Evolutionary conservation across 2,888 invertebrate species (phyloP), one percentile per base, ranked within the genome.

Genomic region (Erebia aethiops): DNA sequence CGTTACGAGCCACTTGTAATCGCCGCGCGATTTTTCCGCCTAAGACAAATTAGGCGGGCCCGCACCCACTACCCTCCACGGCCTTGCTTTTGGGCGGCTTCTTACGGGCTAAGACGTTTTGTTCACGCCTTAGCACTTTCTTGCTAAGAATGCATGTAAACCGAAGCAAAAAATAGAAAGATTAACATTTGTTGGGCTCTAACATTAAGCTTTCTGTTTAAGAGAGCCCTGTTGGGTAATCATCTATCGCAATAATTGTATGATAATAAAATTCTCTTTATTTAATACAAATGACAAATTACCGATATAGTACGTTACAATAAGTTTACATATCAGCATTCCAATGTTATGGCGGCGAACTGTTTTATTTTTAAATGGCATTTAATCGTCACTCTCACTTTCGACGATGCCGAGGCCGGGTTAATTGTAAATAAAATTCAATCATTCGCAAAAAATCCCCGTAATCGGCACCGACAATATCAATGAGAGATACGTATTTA

Each of bases 1-100:
- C 92, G 92, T 93, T 93, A 92, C 91, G 91, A 91, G 91, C 91
- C 92, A 93, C 92, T 92, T 92, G 92, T 92, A 91, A 92, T 92
- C 89, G 90, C 90, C 88, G 86, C 86, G 88, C 91, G 91, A 92
- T 93, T 93, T 92, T 93, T 92, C 92, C 92, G 92, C 91, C 92
- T 92, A 91, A 93, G 92, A 92, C 90, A 91, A 92, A 92, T 93
- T 93, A 93, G 91, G 92, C 90, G 89, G 90, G 84, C 88, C 87
- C 80, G 78, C 80, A 82, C 84, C 85, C 85, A 84, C 86, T 86
- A 79, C 83, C 81, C 83, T 82, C 79, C 82, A 77, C 79, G 71
- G 76, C 78, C 83, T 84, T 83, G 81, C 84, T 79, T 85, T 87
- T 88, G 91, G 91, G 88, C 89, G 90, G 86, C 81, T 89, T 90